Base-by-base conservation (phyloP, 2,113 vertebrate genomes). In the Xiphophorus couchianus region DNA sequence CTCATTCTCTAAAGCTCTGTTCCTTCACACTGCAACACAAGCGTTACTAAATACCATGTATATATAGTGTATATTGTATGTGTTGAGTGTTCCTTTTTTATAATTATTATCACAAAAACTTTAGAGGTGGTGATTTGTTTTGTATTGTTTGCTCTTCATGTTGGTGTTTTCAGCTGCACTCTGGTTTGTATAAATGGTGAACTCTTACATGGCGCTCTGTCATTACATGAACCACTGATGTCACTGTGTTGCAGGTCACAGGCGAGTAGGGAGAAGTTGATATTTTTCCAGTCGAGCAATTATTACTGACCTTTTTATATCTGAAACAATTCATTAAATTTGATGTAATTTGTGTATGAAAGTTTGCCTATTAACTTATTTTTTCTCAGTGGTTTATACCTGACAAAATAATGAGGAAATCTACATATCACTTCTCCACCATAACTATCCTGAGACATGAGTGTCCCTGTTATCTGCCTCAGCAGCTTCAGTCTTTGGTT, bases 311-410 rank as follows among this genome's bases (percentile, higher is more conserved):
- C 83, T 91, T 92, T 42, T 94, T 93, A 84, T 94, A 93, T 93
- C 84, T 81, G 84, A 91, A 86, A 92, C 78, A 70, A 83, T 88
- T 88, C 80, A 87, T 90, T 92, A 85, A 93, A 91, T 91, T 81
- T 91, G 84, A 87, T 89, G 88, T 92, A 86, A 89, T 88, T 86
- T 91, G 89, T 91, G 84, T 89, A 92, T 83, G 86, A 91, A 91
- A 68, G 82, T 86, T 87, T 90, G 83, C 86, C 74, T 89, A 92
- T 92, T 93, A 93, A 93, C 92, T 92, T 93, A 92, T 94, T 93
- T 86, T 28, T 71, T 77, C 76, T 85, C 79, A 60, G 76, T 71
- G 84, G 69, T 86, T 89, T 91, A 48, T 90, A 86, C 76, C 80
- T 73, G 80, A 76, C 62, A 74, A 67, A 84, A 76, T 90, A 82